Percentiles rank a stretch among this genome's conserved stretches.
phyloP scores from a whole-genome alignment of 2,888 invertebrate species.

The Nudaria mundana region DNA sequence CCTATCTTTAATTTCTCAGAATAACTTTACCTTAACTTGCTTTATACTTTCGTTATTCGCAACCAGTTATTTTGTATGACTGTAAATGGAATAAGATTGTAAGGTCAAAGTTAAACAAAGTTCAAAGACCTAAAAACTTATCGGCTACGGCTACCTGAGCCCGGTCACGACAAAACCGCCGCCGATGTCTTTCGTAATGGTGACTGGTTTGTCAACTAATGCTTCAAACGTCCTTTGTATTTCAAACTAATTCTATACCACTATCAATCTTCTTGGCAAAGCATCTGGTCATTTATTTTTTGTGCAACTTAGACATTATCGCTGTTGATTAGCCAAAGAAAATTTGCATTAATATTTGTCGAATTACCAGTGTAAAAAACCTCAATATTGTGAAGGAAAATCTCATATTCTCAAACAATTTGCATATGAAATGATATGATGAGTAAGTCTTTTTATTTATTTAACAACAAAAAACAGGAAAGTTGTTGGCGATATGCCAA shows the following conservation, averaged over 20 bases:
- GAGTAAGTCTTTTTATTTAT: neutral
- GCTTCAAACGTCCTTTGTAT: conserved; percentile 17
- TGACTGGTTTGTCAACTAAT: conserved; percentile 4
- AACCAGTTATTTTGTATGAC: no score
- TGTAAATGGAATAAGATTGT: no score
- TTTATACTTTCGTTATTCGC: no score
- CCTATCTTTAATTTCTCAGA: no score
- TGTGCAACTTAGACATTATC: no score
- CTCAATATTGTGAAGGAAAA: no score
- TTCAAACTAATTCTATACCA: conserved; percentile 13
- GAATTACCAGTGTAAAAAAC: no score
- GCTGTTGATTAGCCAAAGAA: no score
- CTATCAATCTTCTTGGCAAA: conserved; percentile 17
- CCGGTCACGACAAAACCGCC: conserved; percentile 30
- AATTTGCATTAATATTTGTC: no score
- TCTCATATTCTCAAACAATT: neutral
- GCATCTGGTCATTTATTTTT: conserved; percentile 11
- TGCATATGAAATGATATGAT: neutral
- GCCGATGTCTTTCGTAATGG: conserved; percentile 4
- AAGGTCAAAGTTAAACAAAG: conserved; percentile 22
- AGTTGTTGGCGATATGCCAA: conserved; percentile 25
- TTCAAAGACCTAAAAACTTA: conserved; percentile 27
- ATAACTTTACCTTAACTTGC: no score
- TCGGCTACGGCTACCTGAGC: conserved; percentile 4
- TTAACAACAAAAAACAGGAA: conserved; percentile 15